These are phyloP conservation scores for Pogonus chalceus DNA, from an alignment of 1,140 invertebrate species.

Conservation along the genomic window DNA sequence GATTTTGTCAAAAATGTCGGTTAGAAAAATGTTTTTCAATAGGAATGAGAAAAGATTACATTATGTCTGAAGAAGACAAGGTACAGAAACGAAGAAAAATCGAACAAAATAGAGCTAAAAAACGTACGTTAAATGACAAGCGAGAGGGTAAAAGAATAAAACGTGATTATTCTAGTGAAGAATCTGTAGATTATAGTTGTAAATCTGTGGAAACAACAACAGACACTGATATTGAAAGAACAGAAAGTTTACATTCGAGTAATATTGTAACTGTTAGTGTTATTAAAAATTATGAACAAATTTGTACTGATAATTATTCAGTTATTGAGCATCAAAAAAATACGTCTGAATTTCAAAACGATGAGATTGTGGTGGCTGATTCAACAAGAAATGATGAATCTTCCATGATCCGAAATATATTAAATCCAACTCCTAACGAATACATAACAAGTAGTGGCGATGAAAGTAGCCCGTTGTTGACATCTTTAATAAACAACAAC, in stretches of 20 bases:
- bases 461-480: constrained; percentile 31
- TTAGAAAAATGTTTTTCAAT: constrained; percentile 87
- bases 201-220: neutral
- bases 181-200: constrained; percentile 1
- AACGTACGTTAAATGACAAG: constrained; percentile 32
- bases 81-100: constrained; percentile 84
- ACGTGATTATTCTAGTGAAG: constrained; percentile 8
- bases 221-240: neutral
- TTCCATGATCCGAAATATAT: constrained; percentile 21
- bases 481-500: constrained; percentile 25
- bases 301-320: neutral
- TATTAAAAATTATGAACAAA: neutral
- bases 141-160: constrained; percentile 26
- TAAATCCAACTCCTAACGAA: constrained; percentile 21
- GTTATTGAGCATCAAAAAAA: neutral
- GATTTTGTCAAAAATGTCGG: constrained; percentile 94
- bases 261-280: neutral
- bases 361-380: constrained; percentile 15
- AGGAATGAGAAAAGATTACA: constrained; percentile 96
- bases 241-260: neutral
- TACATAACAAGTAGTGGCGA: constrained; percentile 12
- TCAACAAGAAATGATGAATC: constrained; percentile 21
- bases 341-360: neutral
- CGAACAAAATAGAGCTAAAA: constrained; percentile 77
- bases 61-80: constrained; percentile 95